A percentile compares a stretch with the other conserved stretches of the same genome.
phyloP scores from a whole-genome alignment of 1,140 invertebrate species.

The Drosophila dunni region DNA sequence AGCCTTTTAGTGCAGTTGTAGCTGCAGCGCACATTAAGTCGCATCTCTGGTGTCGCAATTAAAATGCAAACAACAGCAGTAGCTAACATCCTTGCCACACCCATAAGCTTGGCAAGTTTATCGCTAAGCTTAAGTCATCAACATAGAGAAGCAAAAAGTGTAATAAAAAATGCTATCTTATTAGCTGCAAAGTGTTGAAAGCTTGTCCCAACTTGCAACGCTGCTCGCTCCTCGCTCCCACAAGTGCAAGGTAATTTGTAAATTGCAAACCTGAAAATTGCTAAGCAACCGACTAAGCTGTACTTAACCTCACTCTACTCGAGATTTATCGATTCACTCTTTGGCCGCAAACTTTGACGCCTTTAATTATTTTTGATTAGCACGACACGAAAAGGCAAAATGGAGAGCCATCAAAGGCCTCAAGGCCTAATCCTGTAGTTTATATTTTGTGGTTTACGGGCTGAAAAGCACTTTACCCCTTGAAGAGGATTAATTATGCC shows the following conservation, averaged over 20 bases:
- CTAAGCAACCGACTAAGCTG: conserved; percentile 3
- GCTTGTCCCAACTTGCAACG: not conserved
- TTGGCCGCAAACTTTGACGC: conserved; percentile 20
- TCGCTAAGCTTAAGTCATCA: conserved; percentile 38
- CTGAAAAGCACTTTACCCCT: conserved; percentile 8
- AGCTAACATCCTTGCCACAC: conserved; percentile 45
- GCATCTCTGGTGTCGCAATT: conserved; percentile 62
- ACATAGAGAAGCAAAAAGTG: not conserved
- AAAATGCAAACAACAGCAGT: conserved; percentile 61
- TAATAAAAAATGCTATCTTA: conserved; percentile 68
- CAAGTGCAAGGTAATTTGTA: not conserved
- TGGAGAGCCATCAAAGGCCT: not conserved
- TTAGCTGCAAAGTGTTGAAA: conserved; percentile 68
- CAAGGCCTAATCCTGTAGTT: conserved; percentile 11
- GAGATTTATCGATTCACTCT: conserved; percentile 38
- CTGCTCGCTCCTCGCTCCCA: no score
- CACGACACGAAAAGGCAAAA: conserved; percentile 7
- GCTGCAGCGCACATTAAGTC: conserved; percentile 55
- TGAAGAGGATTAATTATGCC: conserved; percentile 67
- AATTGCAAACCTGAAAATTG: conserved; percentile 7
- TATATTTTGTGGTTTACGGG: not conserved
- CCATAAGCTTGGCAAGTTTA: conserved; percentile 61
- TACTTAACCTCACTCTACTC: conserved; percentile 13
- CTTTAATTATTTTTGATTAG: conserved; percentile 43
- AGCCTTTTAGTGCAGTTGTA: conserved; percentile 47